Evolutionary conservation across 2,888 invertebrate species (phyloP).

Genomic region (Alloplasta piceator): DNA sequence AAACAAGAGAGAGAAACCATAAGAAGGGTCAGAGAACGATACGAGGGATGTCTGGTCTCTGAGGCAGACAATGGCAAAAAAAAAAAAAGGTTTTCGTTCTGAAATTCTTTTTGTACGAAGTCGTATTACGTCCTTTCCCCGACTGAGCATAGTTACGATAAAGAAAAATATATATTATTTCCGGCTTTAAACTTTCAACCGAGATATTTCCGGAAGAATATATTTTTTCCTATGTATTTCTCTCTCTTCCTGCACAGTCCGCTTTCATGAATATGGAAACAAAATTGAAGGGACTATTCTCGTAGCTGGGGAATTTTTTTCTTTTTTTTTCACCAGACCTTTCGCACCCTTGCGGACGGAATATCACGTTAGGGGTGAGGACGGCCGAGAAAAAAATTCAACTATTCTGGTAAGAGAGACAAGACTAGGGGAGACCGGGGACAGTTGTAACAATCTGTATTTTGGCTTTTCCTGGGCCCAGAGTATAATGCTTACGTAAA

Average conservation of each 20-base stretch:
- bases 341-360: conserved; percentile 46
- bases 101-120: not conserved
- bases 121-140: conserved; percentile 14
- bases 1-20: too few species aligned
- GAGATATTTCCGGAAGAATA: not conserved
- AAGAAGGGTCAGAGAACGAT: conserved; percentile 5
- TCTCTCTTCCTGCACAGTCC: conserved; percentile 15
- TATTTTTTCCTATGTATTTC: conserved; percentile 4
- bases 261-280: conserved; percentile 74
- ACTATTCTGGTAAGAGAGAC: conserved; percentile 12
- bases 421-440: too few species aligned
- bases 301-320: conserved; percentile 12
- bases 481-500: too few species aligned
- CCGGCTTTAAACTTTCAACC: conserved; percentile 56
- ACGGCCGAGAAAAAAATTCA: conserved; percentile 1
- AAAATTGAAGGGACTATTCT: conserved; percentile 66
- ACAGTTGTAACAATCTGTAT: too few species aligned
- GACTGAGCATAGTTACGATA: conserved; percentile 8
- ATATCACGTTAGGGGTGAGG: not conserved
- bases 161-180: conserved; percentile 68
- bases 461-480: too few species aligned
- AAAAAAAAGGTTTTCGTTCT: conserved; percentile 5
- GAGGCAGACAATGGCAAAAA: conserved; percentile 2
- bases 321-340: conserved; percentile 46
- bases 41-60: not conserved